Base-by-base conservation (phyloP, 2,113 vertebrate genomes). In the Ctenomys sociabilis region DNA sequence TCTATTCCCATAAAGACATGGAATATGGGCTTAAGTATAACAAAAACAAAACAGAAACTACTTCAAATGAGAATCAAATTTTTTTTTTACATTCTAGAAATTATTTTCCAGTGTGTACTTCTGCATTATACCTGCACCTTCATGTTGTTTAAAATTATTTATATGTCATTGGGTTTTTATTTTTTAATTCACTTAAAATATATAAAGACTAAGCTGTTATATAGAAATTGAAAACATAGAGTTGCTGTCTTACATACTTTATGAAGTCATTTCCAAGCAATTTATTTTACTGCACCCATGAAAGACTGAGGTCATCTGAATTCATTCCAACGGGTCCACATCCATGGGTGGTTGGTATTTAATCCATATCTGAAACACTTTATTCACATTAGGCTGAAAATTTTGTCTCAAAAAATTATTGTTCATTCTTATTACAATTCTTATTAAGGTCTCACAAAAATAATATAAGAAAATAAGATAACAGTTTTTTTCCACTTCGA, bases 401-500 rank as follows among this genome's bases (percentile, higher is more conserved):
- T 68, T 45, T 61, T 30, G 61, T n/a, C 90, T 92, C 26, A 78
- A 93, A 91, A 78, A 24, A 66, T 49, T 49, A 8, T 49, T 11
- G 12, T 11, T 49, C 9, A 49, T 49, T 9, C 49, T 49, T 49
- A 49, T 49, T 49, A 9, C 26, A 88, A 94, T 52, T 90, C 37
- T 52, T 54, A 68, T 88, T 81, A 81, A 30, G 35, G 19, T 64
- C n/a, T 90, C n/a, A 81, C 63, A 81, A 80, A 94, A 92, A 57
- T 84, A 94, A 35, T 45, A 45, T 30, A 63, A 81, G 17, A 24
- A 80, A 85, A 73, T 70, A 37, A n/a, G 17, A 0, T 66, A 28
- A 61, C 1, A 91, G 61, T 72, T 72, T 87, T 49, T 26, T 85
- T 90, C 49, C 73, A 88, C n/a, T 93, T 75, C 49, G 78, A 91